Conservation (phyloP, 2,888 invertebrate genomes). For the Lochmaea crataegi region DNA sequence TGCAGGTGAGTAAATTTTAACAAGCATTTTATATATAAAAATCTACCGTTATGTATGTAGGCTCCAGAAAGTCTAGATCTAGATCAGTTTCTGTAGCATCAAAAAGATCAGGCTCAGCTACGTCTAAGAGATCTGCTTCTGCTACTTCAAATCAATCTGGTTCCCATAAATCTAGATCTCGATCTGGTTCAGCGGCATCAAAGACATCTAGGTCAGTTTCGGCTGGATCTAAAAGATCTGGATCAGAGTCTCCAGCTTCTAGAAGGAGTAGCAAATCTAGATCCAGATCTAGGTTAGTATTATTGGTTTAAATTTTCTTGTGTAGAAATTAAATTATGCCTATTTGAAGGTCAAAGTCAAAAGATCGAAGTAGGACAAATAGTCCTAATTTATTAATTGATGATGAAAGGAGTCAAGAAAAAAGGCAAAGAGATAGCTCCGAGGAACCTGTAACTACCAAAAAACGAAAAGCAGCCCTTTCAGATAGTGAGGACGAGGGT, state of each 20-base stretch:
- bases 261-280: slow-evolving; percentile 47
- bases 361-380: slow-evolving; percentile 56
- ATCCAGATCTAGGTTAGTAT: slow-evolving; percentile 52
- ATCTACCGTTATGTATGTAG: background rate
- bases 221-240: slow-evolving; percentile 47
- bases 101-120: slow-evolving; percentile 49
- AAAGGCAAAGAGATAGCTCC: slow-evolving; percentile 60
- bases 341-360: slow-evolving; percentile 43
- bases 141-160: slow-evolving; percentile 47
- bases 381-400: slow-evolving; percentile 69
- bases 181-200: slow-evolving; percentile 45
- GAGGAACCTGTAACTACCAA: slow-evolving; percentile 60
- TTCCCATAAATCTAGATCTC: slow-evolving; percentile 34
- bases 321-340: background rate
- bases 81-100: slow-evolving; percentile 50
- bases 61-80: slow-evolving; percentile 28
- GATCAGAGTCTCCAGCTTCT: slow-evolving; percentile 46
- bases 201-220: slow-evolving; percentile 48
- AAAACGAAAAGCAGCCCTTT: slow-evolving; percentile 70
- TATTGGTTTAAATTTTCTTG: background rate
- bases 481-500: slow-evolving; percentile 75
- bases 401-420: slow-evolving; percentile 61
- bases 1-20: slow-evolving; percentile 23
- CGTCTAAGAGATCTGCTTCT: slow-evolving; percentile 42
- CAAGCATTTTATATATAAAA: background rate